phyloP scores from a whole-genome alignment of 2,888 invertebrate genomes.

The Parnassius mnemosyne region DNA sequence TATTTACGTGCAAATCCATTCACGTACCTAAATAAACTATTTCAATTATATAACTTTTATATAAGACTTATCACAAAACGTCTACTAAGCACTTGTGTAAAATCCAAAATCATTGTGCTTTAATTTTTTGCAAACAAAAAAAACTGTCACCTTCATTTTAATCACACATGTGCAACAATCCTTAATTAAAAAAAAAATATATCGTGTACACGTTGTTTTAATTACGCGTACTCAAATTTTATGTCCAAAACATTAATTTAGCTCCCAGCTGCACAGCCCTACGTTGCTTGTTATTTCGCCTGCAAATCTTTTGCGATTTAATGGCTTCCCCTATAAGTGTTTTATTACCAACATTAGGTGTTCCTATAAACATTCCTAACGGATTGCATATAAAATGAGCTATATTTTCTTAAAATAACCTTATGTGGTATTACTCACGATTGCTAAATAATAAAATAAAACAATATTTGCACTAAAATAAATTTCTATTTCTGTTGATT shows the following conservation, averaged over 20 bases:
- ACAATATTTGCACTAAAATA: too few species aligned
- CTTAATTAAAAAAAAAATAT: slow-evolving; percentile 3
- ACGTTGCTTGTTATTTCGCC: slow-evolving; percentile 32
- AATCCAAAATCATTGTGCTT: too few species aligned
- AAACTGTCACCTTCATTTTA: too few species aligned
- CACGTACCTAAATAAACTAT: too few species aligned
- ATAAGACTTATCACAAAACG: too few species aligned
- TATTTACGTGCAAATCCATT: too few species aligned
- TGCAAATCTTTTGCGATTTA: slow-evolving; percentile 60
- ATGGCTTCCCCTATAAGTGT: slow-evolving; percentile 44
- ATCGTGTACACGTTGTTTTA: slow-evolving; percentile 23
- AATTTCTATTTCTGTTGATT: too few species aligned
- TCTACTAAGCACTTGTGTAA: too few species aligned
- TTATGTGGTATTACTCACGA: slow-evolving; percentile 5
- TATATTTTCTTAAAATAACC: slow-evolving; percentile 40
- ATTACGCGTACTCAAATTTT: slow-evolving; percentile 22
- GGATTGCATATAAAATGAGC: slow-evolving; percentile 37
- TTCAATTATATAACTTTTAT: too few species aligned
- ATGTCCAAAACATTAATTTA: slow-evolving; percentile 31
- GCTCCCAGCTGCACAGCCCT: slow-evolving; percentile 45
- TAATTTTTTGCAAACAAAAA: too few species aligned
- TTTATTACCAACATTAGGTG: slow-evolving; percentile 44
- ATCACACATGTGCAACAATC: not conserved
- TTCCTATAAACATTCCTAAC: slow-evolving; percentile 57
- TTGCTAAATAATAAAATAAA: not conserved